These are phyloP conservation scores for Apteryx owenii DNA, from an alignment of 2,113 vertebrate species.

Conservation along the genomic window DNA sequence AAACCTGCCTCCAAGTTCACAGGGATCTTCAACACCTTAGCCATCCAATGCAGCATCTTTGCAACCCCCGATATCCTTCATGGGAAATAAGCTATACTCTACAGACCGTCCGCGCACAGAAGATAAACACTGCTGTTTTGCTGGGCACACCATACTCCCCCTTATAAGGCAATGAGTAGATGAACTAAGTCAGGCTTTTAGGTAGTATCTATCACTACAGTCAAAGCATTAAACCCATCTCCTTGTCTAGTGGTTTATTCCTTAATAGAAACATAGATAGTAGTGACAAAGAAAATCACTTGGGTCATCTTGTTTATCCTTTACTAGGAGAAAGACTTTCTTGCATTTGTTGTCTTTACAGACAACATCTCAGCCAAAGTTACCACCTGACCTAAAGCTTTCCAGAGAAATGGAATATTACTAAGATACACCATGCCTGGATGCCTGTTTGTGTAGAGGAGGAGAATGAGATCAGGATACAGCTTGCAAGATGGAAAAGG, in stretches of 20 bases:
- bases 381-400: constrained; percentile 14
- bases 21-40: background rate
- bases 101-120: background rate
- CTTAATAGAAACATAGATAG: background rate
- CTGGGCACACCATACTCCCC: background rate
- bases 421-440: background rate
- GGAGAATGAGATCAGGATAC: background rate
- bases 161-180: background rate
- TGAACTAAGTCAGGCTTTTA: background rate
- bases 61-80: background rate
- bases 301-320: constrained; percentile 16
- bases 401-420: constrained; percentile 29
- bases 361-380: constrained; percentile 21
- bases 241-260: background rate
- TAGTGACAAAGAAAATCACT: constrained; percentile 29
- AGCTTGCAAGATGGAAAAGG: background rate
- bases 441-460: background rate
- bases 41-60: background rate
- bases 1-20: background rate
- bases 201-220: background rate
- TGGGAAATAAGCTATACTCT: background rate
- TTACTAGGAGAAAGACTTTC: constrained; percentile 1
- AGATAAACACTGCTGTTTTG: background rate
- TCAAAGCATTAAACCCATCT: constrained; percentile 32
- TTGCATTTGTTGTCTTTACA: constrained; percentile 44